Conservation (phyloP, 1,140 invertebrate genomes). For the Alviniconcha marisindica region DNA sequence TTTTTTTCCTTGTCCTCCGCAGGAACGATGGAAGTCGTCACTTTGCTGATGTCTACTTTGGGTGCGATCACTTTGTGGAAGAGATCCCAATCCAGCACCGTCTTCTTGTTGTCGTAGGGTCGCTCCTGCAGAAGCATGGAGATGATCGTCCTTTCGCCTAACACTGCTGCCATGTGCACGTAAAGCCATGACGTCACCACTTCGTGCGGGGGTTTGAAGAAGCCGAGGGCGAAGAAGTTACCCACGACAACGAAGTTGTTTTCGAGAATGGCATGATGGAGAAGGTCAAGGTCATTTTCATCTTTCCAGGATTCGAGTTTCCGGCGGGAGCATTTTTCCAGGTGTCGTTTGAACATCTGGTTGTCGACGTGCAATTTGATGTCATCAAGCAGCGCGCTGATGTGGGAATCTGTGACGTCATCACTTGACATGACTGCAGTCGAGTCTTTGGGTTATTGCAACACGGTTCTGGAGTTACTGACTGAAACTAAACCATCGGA, state of each 20-base stretch:
- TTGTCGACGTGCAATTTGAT: constrained; percentile 24
- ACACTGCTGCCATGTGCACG: constrained; percentile 60
- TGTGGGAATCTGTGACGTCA: not conserved
- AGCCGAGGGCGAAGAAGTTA: constrained; percentile 58
- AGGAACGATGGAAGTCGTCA: not conserved
- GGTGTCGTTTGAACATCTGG: constrained; percentile 24
- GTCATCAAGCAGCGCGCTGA: constrained; percentile 33
- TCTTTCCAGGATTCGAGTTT: constrained; percentile 54
- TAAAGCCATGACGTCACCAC: constrained; percentile 54
- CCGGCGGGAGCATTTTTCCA: constrained; percentile 49
- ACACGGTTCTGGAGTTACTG: too few relatives aligned
- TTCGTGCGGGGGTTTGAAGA: constrained; percentile 67
- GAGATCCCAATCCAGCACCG: constrained; percentile 39
- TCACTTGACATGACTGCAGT: not conserved
- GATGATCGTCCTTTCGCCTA: constrained; percentile 59
- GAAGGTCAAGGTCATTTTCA: constrained; percentile 53
- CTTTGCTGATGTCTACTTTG: constrained; percentile 36
- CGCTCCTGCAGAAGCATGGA: constrained; percentile 64
- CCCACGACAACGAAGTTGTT: constrained; percentile 62
- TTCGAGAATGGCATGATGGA: constrained; percentile 65
- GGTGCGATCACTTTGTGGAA: constrained; percentile 26
- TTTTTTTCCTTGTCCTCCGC: constrained; percentile 13
- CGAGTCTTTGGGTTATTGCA: too few relatives aligned
- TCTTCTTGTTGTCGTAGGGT: constrained; percentile 55
- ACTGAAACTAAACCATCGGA: too few relatives aligned